Percentiles rank a stretch among this genome's conserved stretches.
Evolutionary conservation across 2,888 invertebrate genomes (phyloP).

Genomic region (Romanomermis culicivorax): DNA sequence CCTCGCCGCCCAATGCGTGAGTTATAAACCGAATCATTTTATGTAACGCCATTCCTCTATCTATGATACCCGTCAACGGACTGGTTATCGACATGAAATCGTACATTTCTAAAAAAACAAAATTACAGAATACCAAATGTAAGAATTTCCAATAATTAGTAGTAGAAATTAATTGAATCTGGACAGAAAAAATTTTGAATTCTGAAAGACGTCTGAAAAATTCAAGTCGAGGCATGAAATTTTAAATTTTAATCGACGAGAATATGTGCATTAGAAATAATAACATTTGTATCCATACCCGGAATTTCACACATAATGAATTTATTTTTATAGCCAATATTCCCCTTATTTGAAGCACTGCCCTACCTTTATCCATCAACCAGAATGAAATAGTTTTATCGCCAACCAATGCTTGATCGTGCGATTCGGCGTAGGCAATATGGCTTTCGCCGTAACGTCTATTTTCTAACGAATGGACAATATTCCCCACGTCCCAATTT

Average conservation of each 20-base stretch:
- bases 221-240: no score
- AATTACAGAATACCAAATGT: not conserved
- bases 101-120: conserved; percentile 27
- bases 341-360: not conserved
- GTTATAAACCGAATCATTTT: conserved; percentile 89
- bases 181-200: no score
- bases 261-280: no score
- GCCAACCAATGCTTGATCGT: conserved; percentile 90
- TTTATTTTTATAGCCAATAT: no score
- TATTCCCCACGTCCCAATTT: conserved; percentile 72
- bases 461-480: conserved; percentile 78
- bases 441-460: conserved; percentile 82
- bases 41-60: conserved; percentile 81
- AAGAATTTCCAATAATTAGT: not conserved
- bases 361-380: conserved; percentile 34
- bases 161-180: not conserved
- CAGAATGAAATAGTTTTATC: conserved; percentile 98
- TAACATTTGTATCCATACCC: no score
- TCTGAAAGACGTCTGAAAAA: not conserved
- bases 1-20: conserved; percentile 81
- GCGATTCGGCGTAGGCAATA: conserved; percentile 93
- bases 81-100: conserved; percentile 22
- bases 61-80: conserved; percentile 41
- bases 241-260: no score
- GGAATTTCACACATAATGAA: no score